These are phyloP conservation scores for Phenganax stokvisi DNA, from an alignment of 92 coral and sea anemone species.

Conservation along the genomic window DNA sequence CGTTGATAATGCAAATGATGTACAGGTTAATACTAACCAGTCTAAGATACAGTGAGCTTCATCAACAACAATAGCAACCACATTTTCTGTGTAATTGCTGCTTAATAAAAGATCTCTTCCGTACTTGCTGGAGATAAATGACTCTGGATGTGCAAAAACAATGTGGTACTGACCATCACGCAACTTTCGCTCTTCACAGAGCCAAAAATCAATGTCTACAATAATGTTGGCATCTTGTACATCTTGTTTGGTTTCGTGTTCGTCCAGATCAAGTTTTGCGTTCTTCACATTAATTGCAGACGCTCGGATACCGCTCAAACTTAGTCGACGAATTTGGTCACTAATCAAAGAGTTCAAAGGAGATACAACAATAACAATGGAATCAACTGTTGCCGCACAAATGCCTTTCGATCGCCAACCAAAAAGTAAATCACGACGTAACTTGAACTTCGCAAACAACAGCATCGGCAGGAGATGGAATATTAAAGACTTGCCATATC, in stretches of 20 bases:
- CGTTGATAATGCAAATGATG: not conserved
- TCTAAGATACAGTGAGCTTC: constrained; percentile 37
- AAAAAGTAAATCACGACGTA: not conserved
- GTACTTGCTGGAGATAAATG: constrained; percentile 19
- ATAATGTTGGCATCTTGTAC: not conserved
- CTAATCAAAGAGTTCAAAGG: constrained; percentile 37
- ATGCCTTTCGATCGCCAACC: not conserved
- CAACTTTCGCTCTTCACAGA: constrained; percentile 25
- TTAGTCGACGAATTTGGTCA: constrained; percentile 39
- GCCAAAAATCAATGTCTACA: constrained; percentile 8
- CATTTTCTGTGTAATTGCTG: constrained; percentile 1
- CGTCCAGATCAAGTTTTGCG: not conserved
- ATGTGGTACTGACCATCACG: constrained; percentile 26
- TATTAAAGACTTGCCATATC: constrained; percentile 31
- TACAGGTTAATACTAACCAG: constrained; percentile 18
- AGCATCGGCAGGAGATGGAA: constrained; percentile 11
- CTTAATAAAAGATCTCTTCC: constrained; percentile 16
- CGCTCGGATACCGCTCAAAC: constrained; percentile 5
- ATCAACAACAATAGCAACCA: constrained; percentile 18
- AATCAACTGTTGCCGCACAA: not conserved
- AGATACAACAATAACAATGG: constrained; percentile 40
- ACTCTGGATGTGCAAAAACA: constrained; percentile 28
- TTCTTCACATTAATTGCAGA: not conserved
- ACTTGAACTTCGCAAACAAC: constrained; percentile 20
- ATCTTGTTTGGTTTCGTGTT: not conserved